Base-by-base conservation (phyloP, 1,140 invertebrate genomes). In the Camponotus vicinus region DNA sequence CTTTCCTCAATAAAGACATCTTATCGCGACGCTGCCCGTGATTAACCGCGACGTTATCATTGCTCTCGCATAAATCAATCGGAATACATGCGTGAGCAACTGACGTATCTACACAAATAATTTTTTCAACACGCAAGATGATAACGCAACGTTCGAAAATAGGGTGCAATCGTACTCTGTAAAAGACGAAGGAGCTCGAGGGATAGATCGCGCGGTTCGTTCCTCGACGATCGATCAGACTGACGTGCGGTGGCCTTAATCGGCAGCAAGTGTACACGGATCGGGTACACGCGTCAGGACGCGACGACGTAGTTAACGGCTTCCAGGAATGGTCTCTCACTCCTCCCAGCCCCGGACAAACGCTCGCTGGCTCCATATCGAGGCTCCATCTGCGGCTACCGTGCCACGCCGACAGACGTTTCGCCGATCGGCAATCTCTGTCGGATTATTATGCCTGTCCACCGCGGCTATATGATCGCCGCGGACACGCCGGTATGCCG, bases 361-460 rank as follows among this genome's bases (percentile, higher is more conserved):
- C 63, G 76, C 75, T 86, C 40, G 42, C 76, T 45, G 86, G 70
- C 88, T 52, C 49, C 90, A 78, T 91, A 91, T 92, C 91, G 86
- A 90, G 78, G 69, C 69, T 88, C 76, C 88, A 92, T 90, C 89
- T 86, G 90, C 21, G 86, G 73, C 90, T 91, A 91, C 91, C 86
- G 90, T 90, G 83, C 85, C 77, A 90, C 91, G 89, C 85, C 88
- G 79, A 82, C 69, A 78, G 85, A 91, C 89, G 85, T 87, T 90
- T 88, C 89, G 84, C 85, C 87, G 90, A 91, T 92, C 90, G 83
- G 87, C 87, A 85, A 92, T 91, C 87, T 90, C 91, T 86, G 76
- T 21, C 82, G 87, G 90, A 91, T 90, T 92, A 92, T 92, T 89
- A 91, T 91, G 91, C 87, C 86, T 89, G 90, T 91, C 90, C 88